These are phyloP conservation scores for Clarias gariepinus DNA, from an alignment of 2,113 vertebrate genomes.

Conservation along the genomic window DNA sequence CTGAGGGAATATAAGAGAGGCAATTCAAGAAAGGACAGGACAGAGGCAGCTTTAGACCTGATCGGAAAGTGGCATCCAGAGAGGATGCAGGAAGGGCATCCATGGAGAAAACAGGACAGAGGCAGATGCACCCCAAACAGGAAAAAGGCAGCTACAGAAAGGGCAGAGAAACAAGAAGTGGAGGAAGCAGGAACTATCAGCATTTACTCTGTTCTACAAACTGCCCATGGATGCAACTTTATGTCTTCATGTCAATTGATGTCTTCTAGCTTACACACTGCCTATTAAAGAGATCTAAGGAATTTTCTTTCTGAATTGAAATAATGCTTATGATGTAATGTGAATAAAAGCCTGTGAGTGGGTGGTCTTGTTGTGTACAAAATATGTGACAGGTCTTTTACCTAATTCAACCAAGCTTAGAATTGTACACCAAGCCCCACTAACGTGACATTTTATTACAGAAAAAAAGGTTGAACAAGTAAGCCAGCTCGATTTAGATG, in stretches of 20 bases:
- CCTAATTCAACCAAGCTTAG: not conserved
- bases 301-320: not conserved
- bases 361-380: not conserved
- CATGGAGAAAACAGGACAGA: not conserved
- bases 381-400: not conserved
- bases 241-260: not conserved
- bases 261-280: not conserved
- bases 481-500: not conserved
- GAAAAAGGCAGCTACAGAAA: too few species aligned
- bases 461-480: not conserved
- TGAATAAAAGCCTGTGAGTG: not conserved
- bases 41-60: not conserved
- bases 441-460: not conserved
- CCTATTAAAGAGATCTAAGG: too few species aligned
- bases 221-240: not conserved
- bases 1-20: not conserved
- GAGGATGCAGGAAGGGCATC: not conserved
- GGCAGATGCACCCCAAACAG: too few species aligned
- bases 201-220: not conserved
- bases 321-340: not conserved
- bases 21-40: not conserved
- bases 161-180: not conserved
- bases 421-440: not conserved
- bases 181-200: not conserved
- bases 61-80: not conserved